Evolutionary conservation across 2,797 vertebrate genomes (phyloP).

Genomic region (Alauda arvensis): DNA sequence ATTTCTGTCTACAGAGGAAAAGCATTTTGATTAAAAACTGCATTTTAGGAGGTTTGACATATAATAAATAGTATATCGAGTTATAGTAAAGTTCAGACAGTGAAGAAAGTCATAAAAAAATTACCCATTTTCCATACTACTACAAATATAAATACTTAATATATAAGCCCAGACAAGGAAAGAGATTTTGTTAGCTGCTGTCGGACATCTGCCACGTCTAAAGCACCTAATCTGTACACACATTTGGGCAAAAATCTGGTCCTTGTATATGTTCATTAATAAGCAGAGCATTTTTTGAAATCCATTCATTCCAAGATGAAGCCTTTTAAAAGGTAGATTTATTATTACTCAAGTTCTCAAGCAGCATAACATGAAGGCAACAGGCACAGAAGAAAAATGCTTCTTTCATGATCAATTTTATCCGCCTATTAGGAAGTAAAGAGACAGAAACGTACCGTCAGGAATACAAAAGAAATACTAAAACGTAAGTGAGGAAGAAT

Average conservation of each 20-base stretch:
- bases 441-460: background rate
- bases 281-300: conserved; percentile 37
- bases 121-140: background rate
- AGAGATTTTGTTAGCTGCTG: background rate
- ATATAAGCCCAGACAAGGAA: background rate
- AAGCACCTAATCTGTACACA: conserved; percentile 20
- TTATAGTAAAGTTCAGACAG: conserved; percentile 2
- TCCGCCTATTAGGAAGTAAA: background rate
- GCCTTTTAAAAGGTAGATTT: conserved; percentile 18
- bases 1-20: conserved; percentile 88
- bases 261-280: conserved; percentile 27
- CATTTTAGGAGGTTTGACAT: background rate
- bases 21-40: conserved; percentile 44
- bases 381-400: background rate
- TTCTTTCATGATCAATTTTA: conserved; percentile 3
- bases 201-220: conserved; percentile 31
- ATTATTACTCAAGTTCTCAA: conserved; percentile 11
- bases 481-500: background rate
- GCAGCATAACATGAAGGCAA: background rate
- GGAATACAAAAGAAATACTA: background rate
- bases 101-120: conserved; percentile 7
- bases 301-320: background rate
- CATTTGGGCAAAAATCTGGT: conserved; percentile 31
- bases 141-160: background rate
- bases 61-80: background rate